Conservation (phyloP, 2,888 invertebrate species). For the Ennomos fuscantarius region DNA sequence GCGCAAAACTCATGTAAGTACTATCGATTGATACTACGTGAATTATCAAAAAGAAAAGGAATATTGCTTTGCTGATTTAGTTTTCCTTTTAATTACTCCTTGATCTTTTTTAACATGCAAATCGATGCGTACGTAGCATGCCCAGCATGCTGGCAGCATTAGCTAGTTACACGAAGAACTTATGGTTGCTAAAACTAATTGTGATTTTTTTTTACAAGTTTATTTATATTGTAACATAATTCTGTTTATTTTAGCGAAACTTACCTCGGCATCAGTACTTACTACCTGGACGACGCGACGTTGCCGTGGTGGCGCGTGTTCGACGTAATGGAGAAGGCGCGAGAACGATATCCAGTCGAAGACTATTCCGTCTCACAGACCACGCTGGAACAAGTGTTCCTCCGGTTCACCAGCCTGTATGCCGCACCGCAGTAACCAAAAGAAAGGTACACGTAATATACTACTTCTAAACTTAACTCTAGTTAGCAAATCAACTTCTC, state of each 20-base stretch:
- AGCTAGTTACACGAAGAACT: too few species aligned
- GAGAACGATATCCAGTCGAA: constrained; percentile 85
- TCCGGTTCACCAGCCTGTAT: constrained; percentile 83
- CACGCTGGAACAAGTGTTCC: constrained; percentile 91
- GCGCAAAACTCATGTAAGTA: constrained; percentile 72
- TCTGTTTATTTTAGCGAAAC: constrained; percentile 80
- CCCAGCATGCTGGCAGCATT: too few species aligned
- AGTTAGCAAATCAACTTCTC: too few species aligned
- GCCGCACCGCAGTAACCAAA: constrained; percentile 20
- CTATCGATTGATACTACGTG: background rate
- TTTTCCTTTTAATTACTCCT: too few species aligned
- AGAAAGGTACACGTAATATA: too few species aligned
- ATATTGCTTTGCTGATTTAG: too few species aligned
- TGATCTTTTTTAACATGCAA: too few species aligned
- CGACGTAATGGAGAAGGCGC: constrained; percentile 87
- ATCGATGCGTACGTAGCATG: too few species aligned
- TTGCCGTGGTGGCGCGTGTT: constrained; percentile 89
- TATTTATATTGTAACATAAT: background rate
- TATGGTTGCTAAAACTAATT: too few species aligned
- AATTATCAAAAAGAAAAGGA: too few species aligned
- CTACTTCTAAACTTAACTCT: too few species aligned
- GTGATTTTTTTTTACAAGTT: too few species aligned
- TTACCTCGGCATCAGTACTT: constrained; percentile 89
- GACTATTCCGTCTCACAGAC: constrained; percentile 94
- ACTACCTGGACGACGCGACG: constrained; percentile 85